Percentiles rank a stretch among this genome's conserved stretches.
Evolutionary conservation across 2,797 vertebrate genomes (phyloP).

Genomic region (Trematomus bernacchii): DNA sequence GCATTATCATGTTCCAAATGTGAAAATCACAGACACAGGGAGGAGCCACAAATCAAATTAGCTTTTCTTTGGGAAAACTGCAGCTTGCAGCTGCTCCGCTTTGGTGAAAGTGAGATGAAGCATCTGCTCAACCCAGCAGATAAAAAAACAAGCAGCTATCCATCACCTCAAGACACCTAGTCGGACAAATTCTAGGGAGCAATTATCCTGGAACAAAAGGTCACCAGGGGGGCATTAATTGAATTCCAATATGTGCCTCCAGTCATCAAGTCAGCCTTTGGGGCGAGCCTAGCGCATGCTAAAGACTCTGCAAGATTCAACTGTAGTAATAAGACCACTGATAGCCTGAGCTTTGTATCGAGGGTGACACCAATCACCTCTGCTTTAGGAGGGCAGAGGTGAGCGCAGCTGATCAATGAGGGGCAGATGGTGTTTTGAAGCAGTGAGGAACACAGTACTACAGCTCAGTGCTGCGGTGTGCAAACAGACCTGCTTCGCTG

Average conservation of each 20-base stretch:
- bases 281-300: slow-evolving; percentile 55
- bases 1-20: slow-evolving; percentile 22
- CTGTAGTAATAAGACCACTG: slow-evolving; percentile 70
- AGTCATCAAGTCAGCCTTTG: slow-evolving; percentile 78
- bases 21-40: slow-evolving; percentile 29
- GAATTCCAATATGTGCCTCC: slow-evolving; percentile 89
- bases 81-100: slow-evolving; percentile 43
- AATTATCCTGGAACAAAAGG: slow-evolving; percentile 89
- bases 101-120: slow-evolving; percentile 53
- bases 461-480: slow-evolving; percentile 54
- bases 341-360: slow-evolving; percentile 45
- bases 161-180: slow-evolving; percentile 58
- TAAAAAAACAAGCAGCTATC: slow-evolving; percentile 53
- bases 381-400: slow-evolving; percentile 40
- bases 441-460: slow-evolving; percentile 52
- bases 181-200: slow-evolving; percentile 80
- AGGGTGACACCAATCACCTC: slow-evolving; percentile 67
- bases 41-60: slow-evolving; percentile 41
- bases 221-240: slow-evolving; percentile 86
- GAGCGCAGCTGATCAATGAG: slow-evolving; percentile 74
- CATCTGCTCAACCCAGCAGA: slow-evolving; percentile 39
- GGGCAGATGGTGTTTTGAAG: slow-evolving; percentile 71
- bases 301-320: slow-evolving; percentile 54
- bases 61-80: slow-evolving; percentile 43
- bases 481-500: slow-evolving; percentile 42